Conservation (phyloP, 2,113 vertebrate species). For the Microtus pennsylvanicus region DNA sequence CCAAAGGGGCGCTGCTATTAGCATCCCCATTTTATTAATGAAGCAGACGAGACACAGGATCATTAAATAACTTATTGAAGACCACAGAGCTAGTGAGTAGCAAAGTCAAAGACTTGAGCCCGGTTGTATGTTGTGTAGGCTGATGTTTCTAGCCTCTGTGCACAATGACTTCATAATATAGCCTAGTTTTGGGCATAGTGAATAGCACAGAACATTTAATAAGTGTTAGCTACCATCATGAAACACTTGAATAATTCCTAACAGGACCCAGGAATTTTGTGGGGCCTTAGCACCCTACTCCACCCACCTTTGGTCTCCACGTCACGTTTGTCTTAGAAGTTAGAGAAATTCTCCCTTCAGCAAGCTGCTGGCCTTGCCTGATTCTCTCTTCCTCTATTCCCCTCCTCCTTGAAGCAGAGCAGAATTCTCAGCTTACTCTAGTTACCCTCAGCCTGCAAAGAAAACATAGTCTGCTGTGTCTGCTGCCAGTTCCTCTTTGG, state of each 20-base stretch:
- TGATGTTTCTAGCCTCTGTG: background rate
- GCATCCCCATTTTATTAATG: constrained; percentile 5
- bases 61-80: constrained; percentile 23
- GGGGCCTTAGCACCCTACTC: background rate
- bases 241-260: background rate
- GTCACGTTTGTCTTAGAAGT: background rate
- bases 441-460: constrained; percentile 75
- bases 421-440: constrained; percentile 79
- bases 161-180: background rate
- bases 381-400: background rate
- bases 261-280: background rate
- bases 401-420: constrained; percentile 40
- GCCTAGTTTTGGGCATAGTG: background rate
- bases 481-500: constrained; percentile 72
- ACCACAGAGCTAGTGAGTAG: constrained; percentile 13
- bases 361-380: background rate
- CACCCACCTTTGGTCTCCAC: background rate
- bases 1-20: background rate
- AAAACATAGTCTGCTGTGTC: constrained; percentile 78
- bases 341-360: background rate
- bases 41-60: background rate
- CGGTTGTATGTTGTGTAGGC: background rate
- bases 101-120: background rate
- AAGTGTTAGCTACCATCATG: background rate
- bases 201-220: background rate